Base-by-base conservation (phyloP, 1,140 invertebrate genomes). In the Apis florea region DNA sequence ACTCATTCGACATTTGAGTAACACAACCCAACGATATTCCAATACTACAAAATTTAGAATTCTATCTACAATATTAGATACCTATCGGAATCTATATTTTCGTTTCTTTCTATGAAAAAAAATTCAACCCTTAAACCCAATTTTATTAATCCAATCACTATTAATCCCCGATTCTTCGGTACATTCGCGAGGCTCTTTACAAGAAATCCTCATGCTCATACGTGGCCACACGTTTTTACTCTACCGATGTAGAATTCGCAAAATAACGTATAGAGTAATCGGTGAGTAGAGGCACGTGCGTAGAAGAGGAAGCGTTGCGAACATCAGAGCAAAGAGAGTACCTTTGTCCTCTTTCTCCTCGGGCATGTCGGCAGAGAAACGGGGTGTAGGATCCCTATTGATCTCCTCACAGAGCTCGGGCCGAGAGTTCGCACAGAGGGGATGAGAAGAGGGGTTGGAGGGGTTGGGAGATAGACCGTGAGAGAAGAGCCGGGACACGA, bases 361-460 rank as follows among this genome's bases (percentile, higher is more conserved):
- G 79, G 82, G 64, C 86, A 73, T 71, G 85, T 87, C 79, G 83
- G 87, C 72, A 82, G 86, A 89, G 88, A 86, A 83, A 85, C 82
- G 82, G 88, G 87, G 87, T 89, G 88, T 82, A 88, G 88, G 83
- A 89, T 88, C 87, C 87, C 88, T 89, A 89, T 89, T 89, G 88
- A 89, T 89, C 88, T 89, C 87, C 88, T 89, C 88, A 88, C 87
- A 89, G 86, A 85, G 83, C 87, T 83, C 85, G 73, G 87, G 87
- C 86, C 79, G 86, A 88, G 81, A 86, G 84, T 86, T 86, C 84
- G 54, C 54, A 76, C 85, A 67, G 80, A 79, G 58, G 59, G 12
- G 24, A 24, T 24, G 15, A 24, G 24, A 13, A 61, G 24, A 26
- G 26, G 26, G 17, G 26, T 15, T 15, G 5, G 59, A 2, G 24